These are phyloP conservation scores for Lepidocyrtoides sp. DNA, from an alignment of 2,888 invertebrate species.

Conservation along the genomic window DNA sequence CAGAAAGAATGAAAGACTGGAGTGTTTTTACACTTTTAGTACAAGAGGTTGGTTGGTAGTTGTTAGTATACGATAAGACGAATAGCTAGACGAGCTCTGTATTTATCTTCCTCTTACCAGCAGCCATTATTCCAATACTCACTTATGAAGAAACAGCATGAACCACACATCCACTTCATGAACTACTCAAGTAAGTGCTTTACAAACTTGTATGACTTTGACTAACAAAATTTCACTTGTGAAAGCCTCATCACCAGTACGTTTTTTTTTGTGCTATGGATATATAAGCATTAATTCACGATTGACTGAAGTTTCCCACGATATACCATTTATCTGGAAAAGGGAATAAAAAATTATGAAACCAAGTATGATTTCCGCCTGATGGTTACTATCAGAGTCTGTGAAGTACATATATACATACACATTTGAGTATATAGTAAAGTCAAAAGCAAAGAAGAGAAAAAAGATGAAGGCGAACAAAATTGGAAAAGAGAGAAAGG, in stretches of 20 bases:
- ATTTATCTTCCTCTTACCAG: slow-evolving; percentile 20
- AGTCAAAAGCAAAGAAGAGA: background rate
- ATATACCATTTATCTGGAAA: background rate
- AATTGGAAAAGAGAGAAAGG: slow-evolving; percentile 1
- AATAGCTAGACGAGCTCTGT: no score
- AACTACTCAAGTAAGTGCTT: slow-evolving; percentile 6
- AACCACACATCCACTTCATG: slow-evolving; percentile 18
- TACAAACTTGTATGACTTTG: background rate
- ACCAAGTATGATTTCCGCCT: background rate
- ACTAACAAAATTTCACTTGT: background rate
- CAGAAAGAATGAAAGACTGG: no score
- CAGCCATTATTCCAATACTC: background rate
- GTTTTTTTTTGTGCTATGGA: background rate
- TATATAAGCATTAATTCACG: slow-evolving; percentile 31
- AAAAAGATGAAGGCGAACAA: background rate
- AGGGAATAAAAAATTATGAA: background rate
- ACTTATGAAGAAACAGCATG: slow-evolving; percentile 20
- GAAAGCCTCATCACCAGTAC: slow-evolving; percentile 5
- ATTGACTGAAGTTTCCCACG: slow-evolving; percentile 36
- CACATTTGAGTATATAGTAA: background rate
- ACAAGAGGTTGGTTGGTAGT: no score
- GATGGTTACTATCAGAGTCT: no score
- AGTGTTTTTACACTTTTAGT: no score
- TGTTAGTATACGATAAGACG: no score
- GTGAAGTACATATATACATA: no score